phyloP scores from a whole-genome alignment of 2,888 invertebrate genomes.

The Dioctria rufipes region DNA sequence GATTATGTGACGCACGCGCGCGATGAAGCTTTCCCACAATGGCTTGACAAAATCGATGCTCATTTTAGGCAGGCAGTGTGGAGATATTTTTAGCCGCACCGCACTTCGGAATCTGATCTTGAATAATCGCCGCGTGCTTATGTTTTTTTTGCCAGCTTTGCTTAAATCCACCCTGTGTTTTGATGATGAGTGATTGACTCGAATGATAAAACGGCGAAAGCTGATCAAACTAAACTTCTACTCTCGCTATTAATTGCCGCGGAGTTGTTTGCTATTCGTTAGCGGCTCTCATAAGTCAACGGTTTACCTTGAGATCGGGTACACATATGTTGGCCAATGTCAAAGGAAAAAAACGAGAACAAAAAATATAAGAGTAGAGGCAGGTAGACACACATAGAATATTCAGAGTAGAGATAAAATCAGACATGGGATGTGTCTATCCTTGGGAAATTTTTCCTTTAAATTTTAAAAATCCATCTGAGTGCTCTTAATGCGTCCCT shows the following conservation, averaged over 20 bases:
- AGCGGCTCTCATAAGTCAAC: conserved; percentile 20
- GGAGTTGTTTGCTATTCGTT: conserved; percentile 1
- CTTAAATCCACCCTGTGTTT: not conserved
- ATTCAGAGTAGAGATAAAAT: not conserved
- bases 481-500: not conserved
- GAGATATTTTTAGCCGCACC: not conserved
- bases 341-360: not conserved
- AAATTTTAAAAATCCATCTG: not conserved
- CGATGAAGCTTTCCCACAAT: not conserved
- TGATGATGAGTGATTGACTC: not conserved
- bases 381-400: not conserved
- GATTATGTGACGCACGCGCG: too few species aligned
- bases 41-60: not conserved
- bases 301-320: conserved; percentile 37
- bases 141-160: not conserved
- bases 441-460: not conserved
- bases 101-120: not conserved
- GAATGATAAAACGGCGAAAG: not conserved
- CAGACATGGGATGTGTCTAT: not conserved
- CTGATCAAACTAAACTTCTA: not conserved
- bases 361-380: not conserved
- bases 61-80: not conserved
- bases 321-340: not conserved
- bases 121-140: not conserved
- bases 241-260: not conserved